A percentile compares a stretch with the other conserved stretches of the same genome.
Evolutionary conservation across 2,888 invertebrate species (phyloP).

Genomic region (Amblyjoppa proteus): DNA sequence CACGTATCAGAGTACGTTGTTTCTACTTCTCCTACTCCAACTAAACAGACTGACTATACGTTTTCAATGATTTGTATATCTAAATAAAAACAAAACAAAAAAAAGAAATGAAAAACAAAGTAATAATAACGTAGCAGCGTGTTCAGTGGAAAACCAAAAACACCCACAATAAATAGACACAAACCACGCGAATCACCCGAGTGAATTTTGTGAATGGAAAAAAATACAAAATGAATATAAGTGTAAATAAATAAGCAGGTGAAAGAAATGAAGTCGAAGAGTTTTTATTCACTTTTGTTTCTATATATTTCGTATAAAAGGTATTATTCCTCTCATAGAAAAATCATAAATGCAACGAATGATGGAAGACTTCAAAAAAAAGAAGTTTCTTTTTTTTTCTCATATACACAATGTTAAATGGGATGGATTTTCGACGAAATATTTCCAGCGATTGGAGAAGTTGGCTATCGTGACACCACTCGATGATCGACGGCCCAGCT

Average conservation of each 20-base stretch:
- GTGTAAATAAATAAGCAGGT: conserved; percentile 64
- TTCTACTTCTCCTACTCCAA: conserved; percentile 76
- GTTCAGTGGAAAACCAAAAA: conserved; percentile 59
- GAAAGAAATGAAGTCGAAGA: conserved; percentile 35
- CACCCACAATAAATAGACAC: conserved; percentile 34
- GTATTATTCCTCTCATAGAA: conserved; percentile 26
- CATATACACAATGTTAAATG: conserved; percentile 86
- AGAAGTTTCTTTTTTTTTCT: conserved; percentile 51
- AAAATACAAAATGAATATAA: conserved; percentile 55
- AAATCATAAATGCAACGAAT: conserved; percentile 19
- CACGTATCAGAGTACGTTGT: conserved; percentile 69
- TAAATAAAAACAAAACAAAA: conserved; percentile 56
- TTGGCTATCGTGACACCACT: conserved; percentile 98
- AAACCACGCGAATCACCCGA: conserved; percentile 37
- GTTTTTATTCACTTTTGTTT: conserved; percentile 13
- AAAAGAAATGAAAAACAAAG: background rate
- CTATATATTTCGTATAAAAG: conserved; percentile 12
- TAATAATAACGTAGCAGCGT: conserved; percentile 54
- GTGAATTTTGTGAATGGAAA: conserved; percentile 46
- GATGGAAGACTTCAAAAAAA: conserved; percentile 7
- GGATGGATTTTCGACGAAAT: conserved; percentile 95
- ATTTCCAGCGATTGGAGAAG: conserved; percentile 96
- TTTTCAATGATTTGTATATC: conserved; percentile 78
- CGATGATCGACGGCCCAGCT: conserved; percentile 99
- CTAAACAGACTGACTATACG: conserved; percentile 83